Evolutionary conservation across 1,140 invertebrate species (phyloP), one percentile per base, ranked within the genome.

Genomic region (Leptinotarsa undecemlineata): DNA sequence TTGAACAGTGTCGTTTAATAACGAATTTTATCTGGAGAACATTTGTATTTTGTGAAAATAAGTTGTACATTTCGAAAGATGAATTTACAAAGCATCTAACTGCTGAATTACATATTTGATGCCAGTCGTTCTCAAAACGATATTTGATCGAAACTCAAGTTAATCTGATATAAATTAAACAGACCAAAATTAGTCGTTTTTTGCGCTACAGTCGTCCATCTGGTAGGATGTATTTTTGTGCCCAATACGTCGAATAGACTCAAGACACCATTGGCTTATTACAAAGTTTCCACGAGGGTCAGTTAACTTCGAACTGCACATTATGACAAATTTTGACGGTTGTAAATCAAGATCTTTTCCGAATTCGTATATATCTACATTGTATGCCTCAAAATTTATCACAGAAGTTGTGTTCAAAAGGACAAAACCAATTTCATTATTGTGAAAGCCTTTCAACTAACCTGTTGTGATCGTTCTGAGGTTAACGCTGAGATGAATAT

Each of bases 401-500:
- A 64, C 62, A 23, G 23, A 20, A 19, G 62, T 64, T 64, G 62
- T 20, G 62, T 64, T 64, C 20, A 23, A 23, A 64, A 64, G 20
- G 1, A 64, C 15, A 64, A 64, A 26, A 64, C 19, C 2, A 64
- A 64, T 64, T 64, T 64, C 13, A 64, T 14, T 23, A 23, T 64
- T 23, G 62, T 64, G 2, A 2, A 64, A 64, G 62, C 1, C 62
- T 19, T 26, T 64, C 62, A 64, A 64, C 2, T 19, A 3, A 13
- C 4, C 23, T 23, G 62, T 64, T 64, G 62, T 64, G 3, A 64
- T 19, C 15, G 2, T 19, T 64, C 17, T 23, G 62, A 64, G 62
- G 19, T n/a, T 64, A 64, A 21, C 17, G 62, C 19, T 64, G 2
- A 64, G 62, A 64, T 64, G 19, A 64, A 2, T 0, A 19, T 64